Base-by-base conservation (phyloP, 2,888 invertebrate species). In the Drosophila mercatorum region DNA sequence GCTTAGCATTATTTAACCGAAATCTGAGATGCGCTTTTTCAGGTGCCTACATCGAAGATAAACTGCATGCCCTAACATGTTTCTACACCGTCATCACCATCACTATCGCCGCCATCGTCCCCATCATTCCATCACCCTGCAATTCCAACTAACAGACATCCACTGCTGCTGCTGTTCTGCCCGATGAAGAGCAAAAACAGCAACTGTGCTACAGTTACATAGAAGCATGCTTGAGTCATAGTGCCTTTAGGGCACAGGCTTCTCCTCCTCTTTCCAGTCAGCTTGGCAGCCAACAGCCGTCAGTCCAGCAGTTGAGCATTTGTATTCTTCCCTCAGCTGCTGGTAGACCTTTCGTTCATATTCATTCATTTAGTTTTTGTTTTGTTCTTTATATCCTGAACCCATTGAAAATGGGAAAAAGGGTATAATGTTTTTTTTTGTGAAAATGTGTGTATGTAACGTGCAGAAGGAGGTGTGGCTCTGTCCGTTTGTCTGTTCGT, bases 1-100 rank as follows among this genome's bases (percentile, higher is more conserved):
- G 80, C 64, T 56, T 80, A 79, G 73, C 75, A 71, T 83, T 83
- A 80, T 87, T 83, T 81, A 81, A 84, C 81, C 83, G 83, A 86
- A 87, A 87, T 87, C 78, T 83, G 87, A 81, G 87, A 87, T 86
- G 86, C 83, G 85, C 86, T 87, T 86, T 86, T 87, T 55, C 72
- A 81, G 85, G 76, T 64, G 58, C 47, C 82, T 63, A 71, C 77
- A 77, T 82, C 65, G 68, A 57, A 62, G 49, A 26, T 49, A 43
- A 41, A 62, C 49, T 47, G 60, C 56, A 73, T 61, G 56, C 38
- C 38, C 12, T 53, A 38, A 43, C 31, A 28, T 26, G 31, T 22
- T 28, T 34, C 17, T n/a, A 44, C 44, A 44, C 2, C 44, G 11
- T 10, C 17, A 31, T 44, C 56, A 2, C 22, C 17, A n/a, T 43